A percentile compares a stretch with the other conserved stretches of the same genome.
Conservation (phyloP, 1,140 invertebrate genomes). For the Brachionus asplanchnoidis region DNA sequence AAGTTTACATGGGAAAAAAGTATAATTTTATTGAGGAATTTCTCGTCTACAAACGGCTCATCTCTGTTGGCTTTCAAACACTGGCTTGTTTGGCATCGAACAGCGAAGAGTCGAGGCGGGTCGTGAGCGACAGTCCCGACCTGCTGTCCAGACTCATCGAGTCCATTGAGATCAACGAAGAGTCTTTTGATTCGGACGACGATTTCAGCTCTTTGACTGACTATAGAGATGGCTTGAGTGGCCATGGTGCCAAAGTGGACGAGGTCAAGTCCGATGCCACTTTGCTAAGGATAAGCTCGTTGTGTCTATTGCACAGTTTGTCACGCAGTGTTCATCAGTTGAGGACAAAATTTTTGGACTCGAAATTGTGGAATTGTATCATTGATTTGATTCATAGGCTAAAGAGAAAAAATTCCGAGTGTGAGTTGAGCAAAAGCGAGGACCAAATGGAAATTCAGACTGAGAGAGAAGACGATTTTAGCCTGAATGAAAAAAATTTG, state of each 20-base stretch:
- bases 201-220: not conserved
- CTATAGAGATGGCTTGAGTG: not conserved
- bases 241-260: not conserved
- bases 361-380: not conserved
- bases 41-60: not conserved
- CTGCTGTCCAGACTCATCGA: not conserved
- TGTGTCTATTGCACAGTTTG: slow-evolving; percentile 34
- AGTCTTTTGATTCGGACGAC: not conserved
- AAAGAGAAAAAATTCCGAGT: slow-evolving; percentile 16
- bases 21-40: slow-evolving; percentile 11
- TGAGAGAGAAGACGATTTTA: slow-evolving; percentile 20
- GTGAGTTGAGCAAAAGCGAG: not conserved
- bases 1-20: not conserved
- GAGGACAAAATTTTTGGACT: slow-evolving; percentile 31
- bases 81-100: slow-evolving; percentile 31
- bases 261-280: not conserved
- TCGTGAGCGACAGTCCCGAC: slow-evolving; percentile 6
- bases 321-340: slow-evolving; percentile 37
- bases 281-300: slow-evolving; percentile 15
- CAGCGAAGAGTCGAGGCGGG: slow-evolving; percentile 11
- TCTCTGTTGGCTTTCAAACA: slow-evolving; percentile 27
- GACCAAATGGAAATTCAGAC: not conserved
- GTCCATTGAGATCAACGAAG: slow-evolving; percentile 5
- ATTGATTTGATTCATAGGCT: slow-evolving; percentile 18
- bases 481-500: slow-evolving; percentile 32